Conservation (phyloP, 2,888 invertebrate species). For the Brenthis ino region DNA sequence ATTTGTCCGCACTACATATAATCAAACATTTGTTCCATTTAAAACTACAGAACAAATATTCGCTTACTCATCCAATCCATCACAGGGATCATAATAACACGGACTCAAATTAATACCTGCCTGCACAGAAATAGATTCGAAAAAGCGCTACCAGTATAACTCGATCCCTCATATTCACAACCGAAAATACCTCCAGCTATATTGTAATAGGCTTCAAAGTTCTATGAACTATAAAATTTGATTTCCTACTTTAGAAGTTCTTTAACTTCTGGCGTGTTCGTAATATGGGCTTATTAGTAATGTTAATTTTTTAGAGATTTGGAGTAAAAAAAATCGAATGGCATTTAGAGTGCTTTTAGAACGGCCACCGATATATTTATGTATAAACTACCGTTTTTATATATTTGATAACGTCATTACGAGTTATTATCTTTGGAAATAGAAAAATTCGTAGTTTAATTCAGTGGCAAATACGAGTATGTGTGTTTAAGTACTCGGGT, state of each 20-base stretch:
- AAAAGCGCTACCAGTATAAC: constrained; percentile 52
- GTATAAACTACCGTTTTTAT: constrained; percentile 59
- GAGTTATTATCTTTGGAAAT: constrained; percentile 29
- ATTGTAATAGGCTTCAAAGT: constrained; percentile 7
- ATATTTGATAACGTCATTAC: constrained; percentile 35
- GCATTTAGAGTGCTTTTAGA: constrained; percentile 75
- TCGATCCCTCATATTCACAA: constrained; percentile 40
- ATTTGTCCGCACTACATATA: constrained; percentile 21
- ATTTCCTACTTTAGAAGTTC: constrained; percentile 40
- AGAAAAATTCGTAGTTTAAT: neutral
- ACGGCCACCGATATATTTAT: constrained; percentile 76
- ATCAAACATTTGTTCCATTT: constrained; percentile 33
- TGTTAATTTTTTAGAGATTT: constrained; percentile 75
- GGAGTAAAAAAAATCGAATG: constrained; percentile 60
- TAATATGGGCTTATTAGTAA: constrained; percentile 68
- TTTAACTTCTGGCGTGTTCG: constrained; percentile 45
- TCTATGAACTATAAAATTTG: neutral
- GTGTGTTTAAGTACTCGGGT: no score
- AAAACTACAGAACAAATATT: constrained; percentile 57
- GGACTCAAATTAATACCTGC: constrained; percentile 78
- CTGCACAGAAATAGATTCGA: constrained; percentile 64
- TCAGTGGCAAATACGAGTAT: neutral
- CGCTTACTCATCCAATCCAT: constrained; percentile 77
- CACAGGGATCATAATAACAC: constrained; percentile 75
- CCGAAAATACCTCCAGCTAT: neutral